These are phyloP conservation scores for Acestrorhynchus altus DNA, from an alignment of 2,797 vertebrate genomes.

Conservation along the genomic window DNA sequence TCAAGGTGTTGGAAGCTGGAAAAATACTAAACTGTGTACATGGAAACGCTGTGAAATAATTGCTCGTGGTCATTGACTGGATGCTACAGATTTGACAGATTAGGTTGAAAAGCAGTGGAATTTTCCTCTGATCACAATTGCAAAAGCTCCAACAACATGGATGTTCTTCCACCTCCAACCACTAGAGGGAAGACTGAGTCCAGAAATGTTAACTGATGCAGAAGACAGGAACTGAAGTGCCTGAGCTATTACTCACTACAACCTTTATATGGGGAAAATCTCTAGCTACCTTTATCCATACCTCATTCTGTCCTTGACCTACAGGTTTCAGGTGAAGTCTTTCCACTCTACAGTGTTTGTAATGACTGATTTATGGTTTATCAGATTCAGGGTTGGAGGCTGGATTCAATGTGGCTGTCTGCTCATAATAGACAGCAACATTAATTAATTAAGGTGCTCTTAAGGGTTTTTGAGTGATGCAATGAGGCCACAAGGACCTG, in stretches of 20 bases:
- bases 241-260: slow-evolving; percentile 3
- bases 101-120: not conserved
- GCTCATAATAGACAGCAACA: no score
- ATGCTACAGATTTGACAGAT: not conserved
- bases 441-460: no score
- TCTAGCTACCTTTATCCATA: not conserved
- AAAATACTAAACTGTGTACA: no score
- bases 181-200: slow-evolving; percentile 67
- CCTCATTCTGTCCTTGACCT: not conserved
- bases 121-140: not conserved
- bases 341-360: not conserved
- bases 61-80: not conserved
- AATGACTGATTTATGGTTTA: not conserved
- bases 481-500: no score
- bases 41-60: not conserved
- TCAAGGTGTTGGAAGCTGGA: no score
- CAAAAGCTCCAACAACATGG: not conserved
- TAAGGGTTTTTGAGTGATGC: no score
- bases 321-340: not conserved
- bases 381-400: not conserved
- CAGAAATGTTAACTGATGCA: not conserved
- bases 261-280: not conserved
- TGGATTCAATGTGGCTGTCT: not conserved
- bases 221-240: not conserved
- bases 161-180: slow-evolving; percentile 28